Evolutionary conservation across 2,797 vertebrate species (phyloP).

Genomic region (Ispidina lecontei): DNA sequence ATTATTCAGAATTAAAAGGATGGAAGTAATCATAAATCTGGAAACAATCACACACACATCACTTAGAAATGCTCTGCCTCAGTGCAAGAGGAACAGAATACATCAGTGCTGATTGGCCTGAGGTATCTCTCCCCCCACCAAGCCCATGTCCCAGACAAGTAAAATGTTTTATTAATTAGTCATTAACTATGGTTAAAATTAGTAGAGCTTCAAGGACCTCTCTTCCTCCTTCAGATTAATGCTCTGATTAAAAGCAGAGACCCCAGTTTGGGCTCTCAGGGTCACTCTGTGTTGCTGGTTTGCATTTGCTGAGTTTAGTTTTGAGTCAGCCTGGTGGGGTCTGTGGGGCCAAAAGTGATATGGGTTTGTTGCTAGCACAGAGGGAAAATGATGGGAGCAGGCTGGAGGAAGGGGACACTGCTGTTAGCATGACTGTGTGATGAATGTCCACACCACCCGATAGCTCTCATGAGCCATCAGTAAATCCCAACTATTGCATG

Average conservation of each 20-base stretch:
- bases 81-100: slow-evolving; percentile 49
- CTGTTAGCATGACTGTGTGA: fast-evolving
- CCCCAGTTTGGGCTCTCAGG: neutral
- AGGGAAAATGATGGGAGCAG: neutral
- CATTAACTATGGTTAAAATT: slow-evolving; percentile 58
- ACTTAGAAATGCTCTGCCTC: slow-evolving; percentile 60
- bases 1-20: slow-evolving; percentile 29
- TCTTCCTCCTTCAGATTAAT: neutral
- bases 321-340: neutral
- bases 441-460: neutral
- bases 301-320: neutral
- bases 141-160: slow-evolving; percentile 57
- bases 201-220: slow-evolving; percentile 11
- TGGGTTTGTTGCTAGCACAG: neutral
- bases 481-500: fast-evolving
- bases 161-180: slow-evolving; percentile 69
- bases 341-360: neutral
- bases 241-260: slow-evolving; percentile 21
- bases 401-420: neutral
- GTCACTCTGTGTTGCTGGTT: neutral
- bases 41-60: slow-evolving; percentile 64
- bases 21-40: slow-evolving; percentile 62
- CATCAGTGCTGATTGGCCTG: slow-evolving; percentile 38
- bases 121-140: slow-evolving; percentile 24
- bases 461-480: fast-evolving